Conservation (phyloP, 2,797 vertebrate genomes). For the Botia kubotai region DNA sequence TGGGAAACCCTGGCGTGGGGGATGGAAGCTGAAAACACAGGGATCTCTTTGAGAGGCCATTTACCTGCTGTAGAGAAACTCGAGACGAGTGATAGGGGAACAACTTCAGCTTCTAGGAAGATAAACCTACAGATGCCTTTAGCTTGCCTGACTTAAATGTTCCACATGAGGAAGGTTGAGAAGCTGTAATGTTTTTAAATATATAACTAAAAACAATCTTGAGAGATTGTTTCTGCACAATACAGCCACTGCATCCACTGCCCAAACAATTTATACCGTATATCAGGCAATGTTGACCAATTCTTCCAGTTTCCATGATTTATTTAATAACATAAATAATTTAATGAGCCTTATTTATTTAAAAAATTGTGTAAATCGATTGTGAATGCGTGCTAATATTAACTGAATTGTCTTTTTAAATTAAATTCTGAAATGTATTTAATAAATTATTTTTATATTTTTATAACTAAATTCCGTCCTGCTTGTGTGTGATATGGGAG, state of each 20-base stretch:
- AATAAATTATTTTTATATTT: no score
- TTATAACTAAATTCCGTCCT: background rate
- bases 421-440: no score
- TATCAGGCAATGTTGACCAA: no score
- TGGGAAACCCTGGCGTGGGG: background rate
- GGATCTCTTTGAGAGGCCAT: slow-evolving; percentile 45
- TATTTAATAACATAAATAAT: no score
- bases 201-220: background rate
- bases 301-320: no score
- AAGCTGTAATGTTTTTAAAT: background rate
- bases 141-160: background rate
- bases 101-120: background rate
- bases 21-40: slow-evolving; percentile 16
- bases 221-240: no score
- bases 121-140: background rate
- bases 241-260: no score
- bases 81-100: slow-evolving; percentile 33
- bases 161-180: no score
- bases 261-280: no score
- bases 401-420: background rate
- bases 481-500: background rate
- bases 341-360: background rate
- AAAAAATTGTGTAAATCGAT: background rate
- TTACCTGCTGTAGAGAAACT: slow-evolving; percentile 42
- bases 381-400: background rate